phyloP scores from a whole-genome alignment of 2,888 invertebrate genomes.

The Orchesellides sinensis region DNA sequence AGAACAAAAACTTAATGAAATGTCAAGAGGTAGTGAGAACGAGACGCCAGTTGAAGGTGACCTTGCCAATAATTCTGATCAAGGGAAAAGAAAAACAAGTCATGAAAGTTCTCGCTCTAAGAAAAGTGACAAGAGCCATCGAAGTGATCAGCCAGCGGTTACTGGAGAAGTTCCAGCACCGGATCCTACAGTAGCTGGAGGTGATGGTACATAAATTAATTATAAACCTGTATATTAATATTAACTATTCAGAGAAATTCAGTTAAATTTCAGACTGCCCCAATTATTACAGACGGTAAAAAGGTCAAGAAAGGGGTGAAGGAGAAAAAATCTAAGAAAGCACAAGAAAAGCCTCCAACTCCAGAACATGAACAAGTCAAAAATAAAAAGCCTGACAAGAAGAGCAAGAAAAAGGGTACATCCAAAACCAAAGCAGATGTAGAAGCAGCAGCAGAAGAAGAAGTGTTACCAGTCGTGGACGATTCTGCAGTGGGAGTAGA shows the following conservation, averaged over 20 bases:
- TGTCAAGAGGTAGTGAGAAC: not conserved
- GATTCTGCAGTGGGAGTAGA: not conserved
- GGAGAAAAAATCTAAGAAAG: slow-evolving; percentile 35
- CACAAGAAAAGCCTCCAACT: not conserved
- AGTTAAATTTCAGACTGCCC: too few relatives aligned
- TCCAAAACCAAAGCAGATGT: slow-evolving; percentile 5
- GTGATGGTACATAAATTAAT: not conserved
- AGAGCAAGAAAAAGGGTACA: slow-evolving; percentile 29
- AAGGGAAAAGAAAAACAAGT: not conserved
- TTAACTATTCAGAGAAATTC: too few relatives aligned
- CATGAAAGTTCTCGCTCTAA: not conserved
- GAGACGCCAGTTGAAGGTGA: not conserved
- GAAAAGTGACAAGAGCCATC: not conserved
- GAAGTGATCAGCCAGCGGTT: too few relatives aligned
- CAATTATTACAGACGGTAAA: not conserved
- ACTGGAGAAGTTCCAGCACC: not conserved
- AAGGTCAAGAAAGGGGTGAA: too few relatives aligned
- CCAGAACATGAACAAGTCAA: not conserved
- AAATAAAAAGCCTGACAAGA: slow-evolving; percentile 36
- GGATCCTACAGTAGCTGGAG: not conserved
- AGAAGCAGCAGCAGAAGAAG: slow-evolving; percentile 11
- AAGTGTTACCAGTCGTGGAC: slow-evolving; percentile 25
- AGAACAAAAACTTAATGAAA: slow-evolving; percentile 19
- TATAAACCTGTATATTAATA: not conserved
- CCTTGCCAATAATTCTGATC: too few relatives aligned